Evolutionary conservation across 2,113 vertebrate genomes (phyloP).

Genomic region (Larimichthys crocea): DNA sequence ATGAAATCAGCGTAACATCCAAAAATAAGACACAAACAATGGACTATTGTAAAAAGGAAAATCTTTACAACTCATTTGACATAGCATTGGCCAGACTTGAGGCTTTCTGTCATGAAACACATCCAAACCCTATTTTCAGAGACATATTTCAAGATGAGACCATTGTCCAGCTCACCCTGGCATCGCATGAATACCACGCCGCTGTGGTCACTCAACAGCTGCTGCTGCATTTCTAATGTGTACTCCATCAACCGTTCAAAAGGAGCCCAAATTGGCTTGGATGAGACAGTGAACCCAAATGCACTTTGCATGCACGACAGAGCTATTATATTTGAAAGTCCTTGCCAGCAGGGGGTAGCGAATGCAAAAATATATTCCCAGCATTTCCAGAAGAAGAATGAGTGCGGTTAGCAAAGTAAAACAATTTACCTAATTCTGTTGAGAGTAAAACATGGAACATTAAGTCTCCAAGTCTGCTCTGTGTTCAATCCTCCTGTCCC

Average conservation of each 20-base stretch:
- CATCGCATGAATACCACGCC: slow-evolving; percentile 53
- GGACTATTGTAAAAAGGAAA: slow-evolving; percentile 7
- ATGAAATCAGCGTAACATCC: not conserved
- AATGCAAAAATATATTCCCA: slow-evolving; percentile 41
- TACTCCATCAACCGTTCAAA: slow-evolving; percentile 61
- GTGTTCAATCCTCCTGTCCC: slow-evolving; percentile 6
- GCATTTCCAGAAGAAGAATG: not conserved
- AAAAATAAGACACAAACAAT: slow-evolving; percentile 11
- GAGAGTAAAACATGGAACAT: slow-evolving; percentile 39
- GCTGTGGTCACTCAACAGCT: slow-evolving; percentile 68
- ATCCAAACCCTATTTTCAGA: slow-evolving; percentile 51
- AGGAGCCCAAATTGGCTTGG: slow-evolving; percentile 60
- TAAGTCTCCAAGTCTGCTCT: slow-evolving; percentile 1
- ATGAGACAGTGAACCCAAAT: slow-evolving; percentile 60
- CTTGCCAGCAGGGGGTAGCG: slow-evolving; percentile 56
- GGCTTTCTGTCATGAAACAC: slow-evolving; percentile 51
- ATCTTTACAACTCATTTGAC: slow-evolving; percentile 39
- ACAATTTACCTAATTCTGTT: slow-evolving; percentile 16
- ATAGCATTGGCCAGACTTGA: slow-evolving; percentile 31
- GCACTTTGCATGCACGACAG: slow-evolving; percentile 46
- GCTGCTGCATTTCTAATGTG: slow-evolving; percentile 66
- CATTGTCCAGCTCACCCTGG: slow-evolving; percentile 62
- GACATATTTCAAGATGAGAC: slow-evolving; percentile 44
- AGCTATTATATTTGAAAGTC: slow-evolving; percentile 51
- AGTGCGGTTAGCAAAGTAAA: slow-evolving; percentile 23